A percentile compares a stretch with the other conserved stretches of the same genome.
These are phyloP conservation scores for Porites rus DNA, from an alignment of 92 coral and sea anemone species.

Conservation along the genomic window DNA sequence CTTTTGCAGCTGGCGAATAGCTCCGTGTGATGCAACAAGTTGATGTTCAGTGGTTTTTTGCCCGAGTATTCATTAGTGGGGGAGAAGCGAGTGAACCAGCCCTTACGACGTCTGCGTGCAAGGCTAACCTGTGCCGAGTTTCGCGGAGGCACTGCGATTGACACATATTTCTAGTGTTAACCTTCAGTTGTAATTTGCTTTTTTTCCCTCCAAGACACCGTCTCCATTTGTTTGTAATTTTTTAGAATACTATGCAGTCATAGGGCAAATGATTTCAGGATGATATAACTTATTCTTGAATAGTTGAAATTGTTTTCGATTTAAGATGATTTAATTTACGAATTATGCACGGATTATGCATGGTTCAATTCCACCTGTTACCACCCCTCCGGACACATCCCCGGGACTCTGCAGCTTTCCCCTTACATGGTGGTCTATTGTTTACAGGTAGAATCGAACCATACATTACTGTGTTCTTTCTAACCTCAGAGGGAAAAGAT, in stretches of 20 bases:
- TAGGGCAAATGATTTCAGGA: neutral
- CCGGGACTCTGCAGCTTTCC: neutral
- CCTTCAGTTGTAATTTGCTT: neutral
- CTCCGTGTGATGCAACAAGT: conserved; percentile 8
- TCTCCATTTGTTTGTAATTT: neutral
- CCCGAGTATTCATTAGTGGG: neutral
- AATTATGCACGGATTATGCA: neutral
- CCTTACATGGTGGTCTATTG: neutral
- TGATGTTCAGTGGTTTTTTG: conserved; percentile 1
- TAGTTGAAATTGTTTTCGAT: neutral
- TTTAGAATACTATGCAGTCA: neutral
- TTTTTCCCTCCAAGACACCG: neutral
- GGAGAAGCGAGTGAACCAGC: conserved; percentile 1
- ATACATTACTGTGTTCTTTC: neutral
- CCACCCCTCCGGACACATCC: neutral
- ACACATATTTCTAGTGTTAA: neutral
- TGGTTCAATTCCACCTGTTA: too few species aligned
- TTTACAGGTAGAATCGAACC: neutral
- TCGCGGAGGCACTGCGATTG: neutral
- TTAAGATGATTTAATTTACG: conserved; percentile 4
- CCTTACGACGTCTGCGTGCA: neutral
- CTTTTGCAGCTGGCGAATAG: neutral
- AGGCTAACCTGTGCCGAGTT: neutral
- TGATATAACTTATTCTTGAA: conserved; percentile 1
- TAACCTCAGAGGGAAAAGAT: conserved; percentile 1